phyloP scores from a whole-genome alignment of 1,140 invertebrate species.

The Macrobrachium nipponense region DNA sequence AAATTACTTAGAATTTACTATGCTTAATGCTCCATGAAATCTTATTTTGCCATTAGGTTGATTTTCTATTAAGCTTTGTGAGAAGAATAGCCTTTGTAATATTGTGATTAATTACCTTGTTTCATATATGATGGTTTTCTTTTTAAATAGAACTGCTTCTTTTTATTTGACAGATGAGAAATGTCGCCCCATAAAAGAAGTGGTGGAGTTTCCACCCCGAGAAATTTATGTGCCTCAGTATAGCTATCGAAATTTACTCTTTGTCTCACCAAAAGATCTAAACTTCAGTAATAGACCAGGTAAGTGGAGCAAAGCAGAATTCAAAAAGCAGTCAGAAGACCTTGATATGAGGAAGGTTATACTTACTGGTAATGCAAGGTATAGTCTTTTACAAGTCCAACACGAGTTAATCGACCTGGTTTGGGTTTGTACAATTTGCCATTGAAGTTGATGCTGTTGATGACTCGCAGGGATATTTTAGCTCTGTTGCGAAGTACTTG shows the following conservation, averaged over 20 bases:
- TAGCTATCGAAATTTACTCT: conserved; percentile 88
- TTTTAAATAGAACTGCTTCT: not conserved
- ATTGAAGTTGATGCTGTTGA: no score
- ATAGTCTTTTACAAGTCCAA: no score
- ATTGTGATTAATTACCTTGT: not conserved
- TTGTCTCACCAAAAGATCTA: conserved; percentile 85
- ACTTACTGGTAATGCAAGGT: no score
- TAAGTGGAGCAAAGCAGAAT: conserved; percentile 16
- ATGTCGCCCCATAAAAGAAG: conserved; percentile 86
- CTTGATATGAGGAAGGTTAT: no score
- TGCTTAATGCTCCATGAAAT: not conserved
- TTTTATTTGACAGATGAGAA: conserved; percentile 77
- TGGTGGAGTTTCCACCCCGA: conserved; percentile 85
- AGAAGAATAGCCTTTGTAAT: not conserved
- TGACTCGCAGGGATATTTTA: no score
- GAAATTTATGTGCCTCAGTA: conserved; percentile 83
- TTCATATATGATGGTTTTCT: not conserved
- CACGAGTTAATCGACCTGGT: no score
- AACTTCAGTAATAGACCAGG: conserved; percentile 80
- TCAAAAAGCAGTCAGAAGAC: not conserved
- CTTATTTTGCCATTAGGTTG: not conserved
- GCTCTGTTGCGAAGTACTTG: no score
- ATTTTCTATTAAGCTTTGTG: not conserved
- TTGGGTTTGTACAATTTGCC: no score
- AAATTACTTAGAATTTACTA: no score